Base-by-base conservation (phyloP, 2,113 vertebrate species). In the Marmota monax region DNA sequence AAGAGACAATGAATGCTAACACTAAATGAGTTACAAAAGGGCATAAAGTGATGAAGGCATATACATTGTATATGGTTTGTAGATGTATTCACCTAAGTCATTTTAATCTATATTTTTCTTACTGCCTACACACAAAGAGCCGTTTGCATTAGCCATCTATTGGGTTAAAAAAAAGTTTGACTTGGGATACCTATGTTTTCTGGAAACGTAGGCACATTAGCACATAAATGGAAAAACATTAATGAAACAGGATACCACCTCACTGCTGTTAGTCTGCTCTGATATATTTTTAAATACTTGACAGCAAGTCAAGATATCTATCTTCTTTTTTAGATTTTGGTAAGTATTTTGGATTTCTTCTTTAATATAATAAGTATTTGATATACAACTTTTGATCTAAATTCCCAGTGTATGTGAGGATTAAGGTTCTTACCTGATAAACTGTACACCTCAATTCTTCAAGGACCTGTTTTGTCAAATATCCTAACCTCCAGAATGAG, bases 131-230 rank as follows among this genome's bases (percentile, higher is more conserved):
- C 37, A 73, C 18, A 92, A 67, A 84, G n/a, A 86, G 13, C 45
- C 9, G 74, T 48, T n/a, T 70, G 14, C 22, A 84, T 78, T 82
- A 90, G 42, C 18, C 48, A 18, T 56, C 18, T 7, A 42, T 63
- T 63, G 39, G 11, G 10, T 51, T 77, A 91, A 90, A 58, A 77
- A 51, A 79, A 76, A 29, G 8, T 25, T 22, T 83, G 37, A 65
- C n/a, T 29, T 91, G 37, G 48, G 5, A 92, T 84, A 69, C 18
- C 25, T 34, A 11, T 17, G 56, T 95, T 93, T 92, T 93, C 73
- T 78, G 53, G 78, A 93, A 72, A 73, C 53, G 0, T 86, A 76
- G 82, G 45, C 16, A 56, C 42, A 92, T 92, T 17, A 7, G 69
- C 34, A 76, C 72, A 53, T 27, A 42, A 85, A 73, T 18, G 9